A percentile compares a stretch with the other conserved stretches of the same genome.
Evolutionary conservation across 2,797 vertebrate genomes (phyloP).

Genomic region (Coendou prehensilis): DNA sequence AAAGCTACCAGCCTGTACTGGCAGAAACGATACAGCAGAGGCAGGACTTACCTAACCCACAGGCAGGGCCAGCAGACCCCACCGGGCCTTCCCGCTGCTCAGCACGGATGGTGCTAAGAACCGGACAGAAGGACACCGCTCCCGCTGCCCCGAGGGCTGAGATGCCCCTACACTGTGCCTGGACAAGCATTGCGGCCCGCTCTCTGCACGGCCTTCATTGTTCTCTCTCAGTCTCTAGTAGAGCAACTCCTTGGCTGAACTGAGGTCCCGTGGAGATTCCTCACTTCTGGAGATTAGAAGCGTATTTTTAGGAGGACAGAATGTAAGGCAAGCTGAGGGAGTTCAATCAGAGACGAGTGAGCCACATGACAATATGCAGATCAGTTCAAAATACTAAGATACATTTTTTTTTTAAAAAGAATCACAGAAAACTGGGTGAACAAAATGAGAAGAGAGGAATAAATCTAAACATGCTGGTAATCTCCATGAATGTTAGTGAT

Average conservation of each 20-base stretch:
- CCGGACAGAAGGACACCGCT: not conserved
- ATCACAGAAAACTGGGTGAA: not conserved
- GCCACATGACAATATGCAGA: not conserved
- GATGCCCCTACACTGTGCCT: rapidly evolving
- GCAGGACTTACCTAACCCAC: not conserved
- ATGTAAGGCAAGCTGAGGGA: not conserved
- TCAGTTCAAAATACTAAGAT: not conserved
- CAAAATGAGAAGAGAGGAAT: not conserved
- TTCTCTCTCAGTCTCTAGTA: no score
- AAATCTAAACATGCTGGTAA: not conserved
- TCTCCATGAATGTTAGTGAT: not conserved
- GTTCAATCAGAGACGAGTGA: not conserved
- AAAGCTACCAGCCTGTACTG: not conserved
- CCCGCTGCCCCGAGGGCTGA: not conserved
- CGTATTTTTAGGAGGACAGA: not conserved
- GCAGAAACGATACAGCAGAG: not conserved
- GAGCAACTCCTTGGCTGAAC: not conserved
- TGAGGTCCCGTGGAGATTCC: no score
- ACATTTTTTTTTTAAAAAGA: not conserved
- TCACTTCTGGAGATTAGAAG: not conserved
- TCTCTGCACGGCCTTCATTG: not conserved
- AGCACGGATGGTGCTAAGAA: not conserved
- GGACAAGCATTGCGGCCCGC: no score
- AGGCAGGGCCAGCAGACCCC: not conserved
- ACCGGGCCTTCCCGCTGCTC: not conserved